These are phyloP conservation scores for Parotia lawesii DNA, from an alignment of 2,113 vertebrate genomes.

Conservation along the genomic window DNA sequence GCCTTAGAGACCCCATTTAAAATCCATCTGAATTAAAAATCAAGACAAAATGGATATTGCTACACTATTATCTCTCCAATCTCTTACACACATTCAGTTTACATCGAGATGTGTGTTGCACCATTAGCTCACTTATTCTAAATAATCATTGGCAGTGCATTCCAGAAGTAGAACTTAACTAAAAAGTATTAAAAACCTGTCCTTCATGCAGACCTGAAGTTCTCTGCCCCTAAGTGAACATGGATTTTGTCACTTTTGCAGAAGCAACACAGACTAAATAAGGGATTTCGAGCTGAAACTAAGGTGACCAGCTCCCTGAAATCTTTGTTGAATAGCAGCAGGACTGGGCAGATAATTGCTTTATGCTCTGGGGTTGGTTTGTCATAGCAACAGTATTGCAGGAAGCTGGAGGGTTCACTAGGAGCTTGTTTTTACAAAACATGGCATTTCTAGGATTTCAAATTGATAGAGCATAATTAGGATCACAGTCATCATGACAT, in stretches of 20 bases:
- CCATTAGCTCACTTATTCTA: not conserved
- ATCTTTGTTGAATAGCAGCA: not conserved
- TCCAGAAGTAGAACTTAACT: too few species aligned
- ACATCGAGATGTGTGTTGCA: not conserved
- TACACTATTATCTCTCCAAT: not conserved
- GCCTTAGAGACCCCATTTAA: not conserved
- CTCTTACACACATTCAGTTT: not conserved
- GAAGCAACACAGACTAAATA: not conserved
- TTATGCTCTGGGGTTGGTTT: not conserved
- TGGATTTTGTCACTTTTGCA: not conserved
- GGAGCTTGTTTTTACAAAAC: not conserved
- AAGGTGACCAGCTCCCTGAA: not conserved
- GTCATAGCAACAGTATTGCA: not conserved
- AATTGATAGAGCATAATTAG: not conserved
- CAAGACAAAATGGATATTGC: not conserved
- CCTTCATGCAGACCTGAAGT: not conserved
- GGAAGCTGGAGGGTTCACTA: not conserved
- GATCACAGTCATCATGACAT: not conserved
- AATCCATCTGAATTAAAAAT: not conserved
- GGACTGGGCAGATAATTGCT: not conserved
- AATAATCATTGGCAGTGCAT: accelerated
- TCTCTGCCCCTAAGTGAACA: not conserved
- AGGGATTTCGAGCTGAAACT: not conserved
- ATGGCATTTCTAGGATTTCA: not conserved
- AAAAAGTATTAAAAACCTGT: not conserved